Evolutionary conservation across 2,113 vertebrate species (phyloP), one percentile per base, ranked within the genome.

Genomic region (Cyprinodon brontotheroides): DNA sequence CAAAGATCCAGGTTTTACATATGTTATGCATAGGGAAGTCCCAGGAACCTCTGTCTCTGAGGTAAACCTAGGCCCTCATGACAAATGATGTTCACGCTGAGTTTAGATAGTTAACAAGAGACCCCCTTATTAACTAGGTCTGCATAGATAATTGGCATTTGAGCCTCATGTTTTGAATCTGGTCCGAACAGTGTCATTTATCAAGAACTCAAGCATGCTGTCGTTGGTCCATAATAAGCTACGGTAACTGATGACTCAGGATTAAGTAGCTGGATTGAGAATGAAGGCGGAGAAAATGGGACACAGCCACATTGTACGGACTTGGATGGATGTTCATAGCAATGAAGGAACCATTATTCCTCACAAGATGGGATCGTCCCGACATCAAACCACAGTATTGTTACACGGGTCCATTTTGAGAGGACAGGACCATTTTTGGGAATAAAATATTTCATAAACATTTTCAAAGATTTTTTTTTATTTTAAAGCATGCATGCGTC

Each of bases 111-210:
- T 98, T 98, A 98, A 97, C 97, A 97, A 97, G 96, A 96, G 96
- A 97, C 97, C 96, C 96, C 95, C 96, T 98, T 99, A 98, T 99
- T 97, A 99, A 97, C 96, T 96, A 96, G 96, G 96, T 96, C 97
- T 97, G 97, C 96, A 96, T 94, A 97, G 96, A 98, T 99, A 98
- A 99, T 99, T 98, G 97, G 97, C 96, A 97, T 96, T 98, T 98
- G 97, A 97, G 97, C 95, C 96, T 97, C 95, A 96, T 95, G 96
- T 97, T 98, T 97, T 96, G 97, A 97, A 96, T 97, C 95, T 96
- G 96, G 96, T 95, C 94, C 94, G 96, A 97, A 96, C 95, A 93
- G 95, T 96, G 96, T 96, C 96, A 99, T 99, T 97, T 98, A 99
- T 99, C 98, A 98, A 95, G 94, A 95, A 92, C 94, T 92, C 92